Base-by-base conservation (phyloP, 2,113 vertebrate species). In the Hypocryptadius cinnamomeus region DNA sequence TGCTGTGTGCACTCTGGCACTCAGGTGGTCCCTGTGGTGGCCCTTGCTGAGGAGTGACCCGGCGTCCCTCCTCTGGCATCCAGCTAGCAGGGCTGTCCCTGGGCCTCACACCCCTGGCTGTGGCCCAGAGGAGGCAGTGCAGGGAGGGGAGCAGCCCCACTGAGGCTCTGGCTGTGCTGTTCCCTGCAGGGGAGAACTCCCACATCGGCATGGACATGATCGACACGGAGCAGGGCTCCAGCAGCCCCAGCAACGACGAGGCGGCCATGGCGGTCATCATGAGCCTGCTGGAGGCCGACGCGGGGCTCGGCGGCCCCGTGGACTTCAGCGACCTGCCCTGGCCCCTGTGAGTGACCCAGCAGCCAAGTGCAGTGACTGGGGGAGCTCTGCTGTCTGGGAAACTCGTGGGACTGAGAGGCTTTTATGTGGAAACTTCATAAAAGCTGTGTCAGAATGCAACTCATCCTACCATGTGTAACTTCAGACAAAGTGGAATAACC, bases 251-350 rank as follows among this genome's bases (percentile, higher is more conserved):
- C 96, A 99, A 99, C 0, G 99, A 99, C 2, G 99, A 99, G 96
- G 99, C 99, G 4, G 99, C 99, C 17, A 99, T 99, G 99, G 99
- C 99, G 1, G 99, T 99, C 70, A 99, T 99, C 87, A 99, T 99
- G 99, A 99, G 99, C 93, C 98, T 99, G 90, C 97, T 99, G 97
- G 99, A 99, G 98, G 99, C 99, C 6, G 99, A 99, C 47, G 99
- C 99, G 12, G 99, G 99, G 79, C 98, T 99, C 6, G 99, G 99
- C 1, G 99, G 99, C 30, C 99, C 99, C 4, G 99, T 99, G 48
- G 99, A 99, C 97, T 99, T 99, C 96, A 99, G 99, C 14, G 99
- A 99, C 96, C 98, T 99, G 85, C 99, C 99, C 17, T 99, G 99
- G 99, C 99, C 99, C 73, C 97, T 99, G 98, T 99, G 98, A 99